A percentile compares a stretch with the other conserved stretches of the same genome.
Conservation (phyloP, 2,888 invertebrate species). For the Brachylomia viminalis region DNA sequence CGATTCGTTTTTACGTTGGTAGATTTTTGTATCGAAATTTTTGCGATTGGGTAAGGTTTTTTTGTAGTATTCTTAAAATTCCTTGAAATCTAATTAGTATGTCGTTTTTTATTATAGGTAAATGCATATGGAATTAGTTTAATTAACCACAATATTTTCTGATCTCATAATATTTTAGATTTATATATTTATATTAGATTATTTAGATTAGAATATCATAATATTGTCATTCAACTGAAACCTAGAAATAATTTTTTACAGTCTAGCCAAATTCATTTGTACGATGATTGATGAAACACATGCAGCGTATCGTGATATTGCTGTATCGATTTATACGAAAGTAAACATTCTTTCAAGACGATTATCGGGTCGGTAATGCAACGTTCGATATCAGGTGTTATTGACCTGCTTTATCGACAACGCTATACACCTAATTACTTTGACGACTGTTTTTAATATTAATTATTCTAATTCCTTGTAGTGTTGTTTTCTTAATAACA, state of each 20-base stretch:
- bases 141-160: not conserved
- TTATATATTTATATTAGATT: too few relatives aligned
- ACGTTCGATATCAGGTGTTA: slow-evolving; percentile 27
- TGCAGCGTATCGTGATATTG: not conserved
- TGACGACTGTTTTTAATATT: slow-evolving; percentile 5
- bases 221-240: not conserved
- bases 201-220: not conserved
- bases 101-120: not conserved
- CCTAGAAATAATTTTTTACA: not conserved
- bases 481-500: slow-evolving; percentile 13
- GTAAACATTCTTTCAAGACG: slow-evolving; percentile 18
- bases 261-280: not conserved
- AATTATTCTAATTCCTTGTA: slow-evolving; percentile 23
- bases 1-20: not conserved
- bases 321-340: not conserved
- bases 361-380: not conserved
- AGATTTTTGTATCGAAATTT: not conserved
- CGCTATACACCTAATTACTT: slow-evolving; percentile 14
- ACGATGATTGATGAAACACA: not conserved
- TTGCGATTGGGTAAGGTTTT: not conserved
- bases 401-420: slow-evolving; percentile 49
- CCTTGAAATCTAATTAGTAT: not conserved
- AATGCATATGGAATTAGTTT: not conserved
- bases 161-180: too few relatives aligned
- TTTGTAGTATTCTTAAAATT: not conserved